phyloP scores from a whole-genome alignment of 2,113 vertebrate species.

The Uria lomvia region DNA sequence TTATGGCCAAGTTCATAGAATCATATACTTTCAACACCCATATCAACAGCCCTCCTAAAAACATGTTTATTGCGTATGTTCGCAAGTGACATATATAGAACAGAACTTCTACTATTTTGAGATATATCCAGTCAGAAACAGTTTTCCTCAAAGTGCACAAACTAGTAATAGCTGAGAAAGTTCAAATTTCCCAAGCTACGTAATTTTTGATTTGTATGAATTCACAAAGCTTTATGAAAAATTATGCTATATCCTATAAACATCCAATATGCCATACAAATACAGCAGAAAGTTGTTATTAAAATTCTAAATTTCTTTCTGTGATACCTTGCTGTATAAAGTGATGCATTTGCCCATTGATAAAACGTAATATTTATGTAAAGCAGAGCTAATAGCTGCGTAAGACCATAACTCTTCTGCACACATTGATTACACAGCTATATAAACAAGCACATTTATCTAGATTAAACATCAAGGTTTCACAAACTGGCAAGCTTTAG shows the following conservation, averaged over 20 bases:
- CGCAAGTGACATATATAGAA: background rate
- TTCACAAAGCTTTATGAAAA: constrained; percentile 15
- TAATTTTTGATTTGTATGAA: constrained; percentile 53
- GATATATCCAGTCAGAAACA: background rate
- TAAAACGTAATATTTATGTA: constrained; percentile 60
- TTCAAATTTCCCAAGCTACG: constrained; percentile 15
- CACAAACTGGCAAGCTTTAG: constrained; percentile 8
- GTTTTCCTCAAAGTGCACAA: constrained; percentile 4
- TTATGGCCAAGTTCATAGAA: background rate
- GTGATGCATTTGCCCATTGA: constrained; percentile 49
- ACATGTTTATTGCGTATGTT: background rate
- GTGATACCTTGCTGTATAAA: constrained; percentile 35
- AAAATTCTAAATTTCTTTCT: constrained; percentile 39
- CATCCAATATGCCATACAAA: constrained; percentile 19
- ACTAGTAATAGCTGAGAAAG: background rate
- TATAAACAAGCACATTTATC: constrained; percentile 54
- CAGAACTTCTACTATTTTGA: background rate
- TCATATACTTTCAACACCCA: background rate
- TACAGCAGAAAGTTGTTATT: background rate
- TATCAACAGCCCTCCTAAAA: background rate
- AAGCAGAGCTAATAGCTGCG: constrained; percentile 37
- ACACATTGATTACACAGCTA: constrained; percentile 33
- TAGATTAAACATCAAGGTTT: constrained; percentile 56
- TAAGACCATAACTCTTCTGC: constrained; percentile 34
- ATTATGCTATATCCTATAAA: constrained; percentile 26